Conservation (phyloP, 2,113 vertebrate genomes). For the Atrichornis clamosus region DNA sequence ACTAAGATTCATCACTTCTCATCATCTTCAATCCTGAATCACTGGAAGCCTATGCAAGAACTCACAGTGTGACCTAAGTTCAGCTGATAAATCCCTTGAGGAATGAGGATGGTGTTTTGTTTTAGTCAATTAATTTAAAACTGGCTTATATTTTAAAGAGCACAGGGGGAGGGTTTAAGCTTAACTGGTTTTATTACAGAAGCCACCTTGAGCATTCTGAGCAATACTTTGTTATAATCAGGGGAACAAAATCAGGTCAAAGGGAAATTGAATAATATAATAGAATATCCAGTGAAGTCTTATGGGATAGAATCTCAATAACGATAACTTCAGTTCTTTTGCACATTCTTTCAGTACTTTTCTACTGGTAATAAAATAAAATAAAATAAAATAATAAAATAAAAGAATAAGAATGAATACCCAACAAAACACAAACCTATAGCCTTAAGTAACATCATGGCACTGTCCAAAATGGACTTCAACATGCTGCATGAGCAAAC, state of each 20-base stretch:
- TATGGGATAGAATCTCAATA: constrained; percentile 11
- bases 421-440: not conserved
- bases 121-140: constrained; percentile 36
- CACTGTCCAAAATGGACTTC: not conserved
- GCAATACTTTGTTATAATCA: not conserved
- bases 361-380: not conserved
- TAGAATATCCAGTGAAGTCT: not conserved
- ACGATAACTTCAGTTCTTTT: not conserved
- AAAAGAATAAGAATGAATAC: not conserved
- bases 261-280: constrained; percentile 31
- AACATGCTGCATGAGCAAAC: not conserved
- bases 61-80: not conserved
- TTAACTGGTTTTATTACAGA: constrained; percentile 4
- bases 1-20: constrained; percentile 17
- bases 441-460: not conserved
- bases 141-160: not conserved
- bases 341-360: not conserved
- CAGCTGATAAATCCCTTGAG: not conserved
- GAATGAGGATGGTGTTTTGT: not conserved
- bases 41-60: not conserved
- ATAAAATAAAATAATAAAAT: not conserved
- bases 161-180: not conserved
- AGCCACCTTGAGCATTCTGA: not conserved
- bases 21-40: constrained; percentile 1
- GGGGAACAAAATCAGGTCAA: constrained; percentile 39